Evolutionary conservation across 2,888 invertebrate species (phyloP), one percentile per base, ranked within the genome.

Genomic region (Acanthoscelides obtectus): DNA sequence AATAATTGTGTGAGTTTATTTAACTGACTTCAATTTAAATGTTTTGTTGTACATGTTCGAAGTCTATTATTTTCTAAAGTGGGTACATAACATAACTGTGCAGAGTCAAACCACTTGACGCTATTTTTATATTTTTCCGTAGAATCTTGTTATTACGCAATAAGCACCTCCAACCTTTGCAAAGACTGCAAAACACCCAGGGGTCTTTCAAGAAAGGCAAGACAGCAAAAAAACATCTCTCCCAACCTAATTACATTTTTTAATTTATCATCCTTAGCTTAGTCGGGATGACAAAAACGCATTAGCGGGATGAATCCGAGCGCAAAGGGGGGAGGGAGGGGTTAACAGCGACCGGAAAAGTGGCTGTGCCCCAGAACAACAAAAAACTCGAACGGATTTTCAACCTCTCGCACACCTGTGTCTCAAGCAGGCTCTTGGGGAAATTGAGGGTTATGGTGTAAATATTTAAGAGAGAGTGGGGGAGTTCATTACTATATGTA

Each of bases 231-330:
- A 65, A 65, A 64, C 69, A 22, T 70, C 69, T 45, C 71, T 69
- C 69, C 69, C 69, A 22, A 87, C 88, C 89, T 89, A 90, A 90
- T 89, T 89, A 89, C 89, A 89, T 89, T 89, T 90, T 90, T 89
- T 89, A 89, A 90, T 90, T 90, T 89, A 90, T 90, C 89, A 89
- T 89, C 89, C 89, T 89, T 89, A 89, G 88, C 45, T 45, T 45
- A 45, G 45, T 45, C 45, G 17, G 45, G 45, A 45, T 45, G 45
- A 45, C 45, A 45, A 45, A 45, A 45, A 45, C 45, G 45, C 45
- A 45, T 45, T 45, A 45, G 45, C 45, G 45, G 45, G 45, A 45
- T 45, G 45, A 45, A 45, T 45, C 45, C 45, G 45, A 45, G 12
- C 45, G 45, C 6, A 17, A 45, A 45, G 45, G 66, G 20, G 6